Evolutionary conservation across 2,797 vertebrate genomes (phyloP), one percentile per base, ranked within the genome.

Genomic region (Diglossa cyanea): DNA sequence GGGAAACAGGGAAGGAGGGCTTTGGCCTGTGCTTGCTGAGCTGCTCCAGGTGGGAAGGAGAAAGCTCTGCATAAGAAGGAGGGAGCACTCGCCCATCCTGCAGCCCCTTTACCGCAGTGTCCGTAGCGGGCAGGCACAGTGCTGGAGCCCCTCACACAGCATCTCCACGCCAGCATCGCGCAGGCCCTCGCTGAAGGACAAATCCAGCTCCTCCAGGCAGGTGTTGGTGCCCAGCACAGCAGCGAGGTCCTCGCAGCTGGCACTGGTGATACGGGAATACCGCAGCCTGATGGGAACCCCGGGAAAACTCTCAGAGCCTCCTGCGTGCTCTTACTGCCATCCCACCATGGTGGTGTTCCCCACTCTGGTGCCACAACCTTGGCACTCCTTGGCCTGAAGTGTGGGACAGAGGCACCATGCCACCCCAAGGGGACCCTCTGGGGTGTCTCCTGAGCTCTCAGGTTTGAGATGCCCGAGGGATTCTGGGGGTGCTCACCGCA

Each of bases 41-140:
- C 39, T 4, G 16, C 62, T 13, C 2, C 2, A 3, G 12, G 9
- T 15, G 20, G 26, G 55, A 17, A 23, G 14, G 14, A 21, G 8
- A 17, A 17, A 13, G 37, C 7, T 3, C 10, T 5, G 2, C 2
- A 5, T 11, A 30, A 33, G 35, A 13, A 17, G 33, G 31, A 47
- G 6, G 30, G 17, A 19, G 17, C 4, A 1, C 2, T 9, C 1
- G 2, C 7, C 3, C 1, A 2, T 13, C 10, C 7, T 4, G 0
- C 1, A 2, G 26, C 17, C 21, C 15, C 75, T 79, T 92, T 82
- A 94, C 90, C 90, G 51, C 67, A 96, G 75, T 0, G 51, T 87
- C 24, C 1, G 72, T 37, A 96, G 82, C 0, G 3, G 82, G 60
- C 79, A 76, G 48, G 55, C 0, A 1, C 1, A 26, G 15, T 2